A percentile compares a stretch with the other conserved stretches of the same genome.
Evolutionary conservation across 2,888 invertebrate species (phyloP).

Genomic region (Drosophila neonasuta): DNA sequence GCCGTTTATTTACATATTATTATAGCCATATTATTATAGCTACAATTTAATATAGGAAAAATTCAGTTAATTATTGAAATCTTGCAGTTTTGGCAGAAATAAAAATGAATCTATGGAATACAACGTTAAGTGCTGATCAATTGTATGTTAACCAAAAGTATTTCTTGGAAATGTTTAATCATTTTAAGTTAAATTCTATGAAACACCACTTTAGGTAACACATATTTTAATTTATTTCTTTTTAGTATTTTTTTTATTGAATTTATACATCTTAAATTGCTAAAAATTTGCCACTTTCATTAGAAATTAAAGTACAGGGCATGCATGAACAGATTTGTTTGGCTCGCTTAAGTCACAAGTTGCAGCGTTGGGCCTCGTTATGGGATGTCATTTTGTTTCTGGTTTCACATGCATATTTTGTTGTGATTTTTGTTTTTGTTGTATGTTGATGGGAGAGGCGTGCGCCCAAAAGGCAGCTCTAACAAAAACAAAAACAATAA

Average conservation of each 20-base stretch:
- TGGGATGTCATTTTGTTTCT: constrained; percentile 24
- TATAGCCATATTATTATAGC: too few relatives aligned
- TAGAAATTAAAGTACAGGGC: neutral
- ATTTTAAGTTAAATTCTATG: too few relatives aligned
- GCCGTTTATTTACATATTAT: too few relatives aligned
- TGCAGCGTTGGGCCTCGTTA: constrained; percentile 12
- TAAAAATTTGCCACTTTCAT: neutral
- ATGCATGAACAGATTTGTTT: neutral
- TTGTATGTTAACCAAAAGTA: neutral
- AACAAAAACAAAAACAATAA: constrained; percentile 63
- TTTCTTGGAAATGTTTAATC: too few relatives aligned
- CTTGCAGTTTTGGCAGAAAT: too few relatives aligned
- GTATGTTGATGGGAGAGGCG: constrained; percentile 45
- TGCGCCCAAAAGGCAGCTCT: constrained; percentile 40
- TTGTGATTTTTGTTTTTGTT: neutral
- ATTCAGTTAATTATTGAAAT: too few relatives aligned
- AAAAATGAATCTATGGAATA: too few relatives aligned
- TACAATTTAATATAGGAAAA: too few relatives aligned
- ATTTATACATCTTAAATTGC: neutral
- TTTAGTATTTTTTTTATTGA: too few relatives aligned
- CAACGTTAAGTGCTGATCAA: too few relatives aligned
- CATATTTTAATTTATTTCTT: too few relatives aligned
- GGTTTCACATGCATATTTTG: constrained; percentile 46
- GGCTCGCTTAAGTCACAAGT: neutral
- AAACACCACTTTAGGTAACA: too few relatives aligned